A percentile compares a stretch with the other conserved stretches of the same genome.
Evolutionary conservation across 2,888 invertebrate genomes (phyloP).

Genomic region (Harpagoxenus sublaevis): DNA sequence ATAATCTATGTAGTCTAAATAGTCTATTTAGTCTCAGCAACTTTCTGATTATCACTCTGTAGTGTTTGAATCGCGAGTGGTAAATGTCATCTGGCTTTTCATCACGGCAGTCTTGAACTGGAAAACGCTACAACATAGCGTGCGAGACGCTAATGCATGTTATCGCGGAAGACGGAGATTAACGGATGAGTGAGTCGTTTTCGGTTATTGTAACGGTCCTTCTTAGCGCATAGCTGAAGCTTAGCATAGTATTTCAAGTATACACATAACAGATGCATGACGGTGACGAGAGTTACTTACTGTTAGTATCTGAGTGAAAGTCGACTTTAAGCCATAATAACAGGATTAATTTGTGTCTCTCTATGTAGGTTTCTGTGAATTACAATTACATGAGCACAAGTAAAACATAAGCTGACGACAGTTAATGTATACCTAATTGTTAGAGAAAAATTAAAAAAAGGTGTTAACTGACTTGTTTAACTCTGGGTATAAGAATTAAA

Average conservation of each 20-base stretch:
- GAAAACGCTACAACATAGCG: background rate
- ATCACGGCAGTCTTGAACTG: background rate
- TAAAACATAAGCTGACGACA: background rate
- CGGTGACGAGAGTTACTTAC: constrained; percentile 25
- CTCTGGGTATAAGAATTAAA: background rate
- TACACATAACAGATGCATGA: constrained; percentile 13
- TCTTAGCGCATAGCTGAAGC: constrained; percentile 26
- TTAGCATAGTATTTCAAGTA: background rate
- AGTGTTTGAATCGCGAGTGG: background rate
- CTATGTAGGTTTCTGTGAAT: background rate
- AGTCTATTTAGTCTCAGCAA: background rate
- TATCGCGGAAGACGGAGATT: constrained; percentile 10
- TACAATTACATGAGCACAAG: background rate
- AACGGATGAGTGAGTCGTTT: constrained; percentile 28
- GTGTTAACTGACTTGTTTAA: background rate
- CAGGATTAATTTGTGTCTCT: background rate
- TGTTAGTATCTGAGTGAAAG: background rate
- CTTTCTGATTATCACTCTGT: background rate
- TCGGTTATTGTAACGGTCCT: constrained; percentile 22
- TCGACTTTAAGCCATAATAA: background rate
- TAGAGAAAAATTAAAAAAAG: background rate
- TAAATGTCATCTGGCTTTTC: constrained; percentile 22
- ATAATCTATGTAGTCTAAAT: too few species aligned
- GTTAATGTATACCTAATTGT: background rate
- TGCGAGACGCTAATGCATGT: constrained; percentile 21